Percentiles rank a stretch among this genome's conserved stretches.
phyloP scores from a whole-genome alignment of 2,113 vertebrate genomes.

The Dicerorhinus sumatrensis region DNA sequence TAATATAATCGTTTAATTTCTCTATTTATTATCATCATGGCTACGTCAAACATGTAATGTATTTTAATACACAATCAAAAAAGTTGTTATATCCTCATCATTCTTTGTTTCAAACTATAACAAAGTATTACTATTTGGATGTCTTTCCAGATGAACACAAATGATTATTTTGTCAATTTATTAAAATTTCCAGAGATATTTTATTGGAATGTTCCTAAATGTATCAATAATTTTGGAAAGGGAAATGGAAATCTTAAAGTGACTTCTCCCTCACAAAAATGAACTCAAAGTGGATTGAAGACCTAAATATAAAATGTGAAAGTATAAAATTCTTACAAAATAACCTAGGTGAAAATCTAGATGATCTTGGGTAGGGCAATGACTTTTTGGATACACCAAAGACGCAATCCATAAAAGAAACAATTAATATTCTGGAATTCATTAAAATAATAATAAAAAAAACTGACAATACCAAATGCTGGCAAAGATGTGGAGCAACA shows the following conservation, averaged over 20 bases:
- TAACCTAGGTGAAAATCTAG: neutral
- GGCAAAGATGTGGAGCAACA: neutral
- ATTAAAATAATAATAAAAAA: neutral
- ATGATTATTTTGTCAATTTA: neutral
- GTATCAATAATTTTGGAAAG: neutral
- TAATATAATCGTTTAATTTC: neutral
- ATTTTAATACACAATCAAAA: neutral
- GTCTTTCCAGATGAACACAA: neutral
- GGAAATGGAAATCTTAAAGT: neutral
- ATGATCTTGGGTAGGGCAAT: neutral
- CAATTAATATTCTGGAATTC: neutral
- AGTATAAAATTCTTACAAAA: neutral
- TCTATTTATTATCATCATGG: neutral
- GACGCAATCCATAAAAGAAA: neutral
- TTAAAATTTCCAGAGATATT: neutral
- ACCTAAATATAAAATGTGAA: neutral
- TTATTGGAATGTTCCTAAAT: neutral
- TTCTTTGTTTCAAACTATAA: neutral
- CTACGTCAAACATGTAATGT: neutral
- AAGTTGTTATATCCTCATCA: neutral
- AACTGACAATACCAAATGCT: neutral
- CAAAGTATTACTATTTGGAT: neutral
- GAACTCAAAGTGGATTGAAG: neutral
- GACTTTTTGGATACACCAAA: neutral
- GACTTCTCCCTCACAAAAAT: neutral